A percentile compares a stretch with the other conserved stretches of the same genome.
Evolutionary conservation across 2,797 vertebrate species (phyloP).

Genomic region (Aulostomus chinensis): DNA sequence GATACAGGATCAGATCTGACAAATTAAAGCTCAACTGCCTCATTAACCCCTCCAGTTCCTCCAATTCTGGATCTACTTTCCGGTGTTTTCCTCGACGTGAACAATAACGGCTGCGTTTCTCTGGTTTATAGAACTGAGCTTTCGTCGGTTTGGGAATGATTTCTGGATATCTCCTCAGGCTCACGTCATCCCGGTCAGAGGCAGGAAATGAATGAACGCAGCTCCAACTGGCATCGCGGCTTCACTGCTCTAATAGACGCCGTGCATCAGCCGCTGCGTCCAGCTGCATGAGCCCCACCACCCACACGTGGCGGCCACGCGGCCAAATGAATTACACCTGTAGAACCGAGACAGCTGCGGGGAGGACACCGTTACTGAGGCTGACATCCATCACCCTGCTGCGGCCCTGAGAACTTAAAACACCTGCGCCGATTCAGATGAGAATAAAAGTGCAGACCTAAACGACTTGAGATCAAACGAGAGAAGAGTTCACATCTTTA

Average conservation of each 20-base stretch:
- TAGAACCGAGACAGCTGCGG: conserved; percentile 14
- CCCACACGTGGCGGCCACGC: conserved; percentile 3
- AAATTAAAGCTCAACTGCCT: no score
- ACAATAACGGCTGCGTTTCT: no score
- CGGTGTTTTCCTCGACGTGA: no score
- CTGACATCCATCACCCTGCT: conserved; percentile 37
- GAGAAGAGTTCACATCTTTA: background rate
- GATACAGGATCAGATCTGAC: no score
- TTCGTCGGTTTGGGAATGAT: no score
- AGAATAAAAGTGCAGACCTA: background rate
- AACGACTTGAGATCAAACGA: background rate
- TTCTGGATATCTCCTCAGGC: background rate
- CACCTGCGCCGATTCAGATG: background rate
- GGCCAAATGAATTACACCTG: conserved; percentile 31
- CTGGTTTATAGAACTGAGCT: no score
- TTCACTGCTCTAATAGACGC: conserved; percentile 27
- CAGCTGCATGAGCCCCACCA: background rate
- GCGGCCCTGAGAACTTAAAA: no score
- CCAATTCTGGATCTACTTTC: no score
- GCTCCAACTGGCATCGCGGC: conserved; percentile 24
- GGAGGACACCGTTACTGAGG: conserved; percentile 20
- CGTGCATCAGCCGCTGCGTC: conserved; percentile 42
- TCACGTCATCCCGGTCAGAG: no score
- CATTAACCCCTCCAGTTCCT: no score
- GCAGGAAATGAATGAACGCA: conserved; percentile 26